Evolutionary conservation across 1,140 invertebrate species (phyloP).

Genomic region (Planococcus citri): DNA sequence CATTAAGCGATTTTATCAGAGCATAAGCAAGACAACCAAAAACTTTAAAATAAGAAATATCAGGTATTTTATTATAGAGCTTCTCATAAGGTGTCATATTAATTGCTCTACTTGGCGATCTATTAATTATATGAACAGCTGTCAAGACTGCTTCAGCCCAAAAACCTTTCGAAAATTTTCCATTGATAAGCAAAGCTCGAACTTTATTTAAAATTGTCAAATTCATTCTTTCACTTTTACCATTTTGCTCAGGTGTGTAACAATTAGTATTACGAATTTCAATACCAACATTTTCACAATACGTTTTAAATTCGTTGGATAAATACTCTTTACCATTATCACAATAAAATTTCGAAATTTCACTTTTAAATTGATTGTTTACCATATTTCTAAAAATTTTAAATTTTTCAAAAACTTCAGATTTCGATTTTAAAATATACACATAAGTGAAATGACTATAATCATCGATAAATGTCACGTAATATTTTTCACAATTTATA

Average conservation of each 20-base stretch:
- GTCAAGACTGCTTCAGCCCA: conserved; percentile 25
- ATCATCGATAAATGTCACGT: conserved; percentile 31
- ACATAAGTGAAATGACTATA: conserved; percentile 27
- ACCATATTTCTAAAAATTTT: conserved; percentile 25
- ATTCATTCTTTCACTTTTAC: conserved; percentile 31
- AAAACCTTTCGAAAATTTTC: background rate
- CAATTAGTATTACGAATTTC: conserved; percentile 28
- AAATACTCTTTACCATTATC: conserved; percentile 28
- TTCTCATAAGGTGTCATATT: conserved; percentile 27
- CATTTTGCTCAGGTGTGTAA: conserved; percentile 34
- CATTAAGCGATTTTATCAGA: conserved; percentile 25
- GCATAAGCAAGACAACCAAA: conserved; percentile 30
- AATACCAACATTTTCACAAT: conserved; percentile 30
- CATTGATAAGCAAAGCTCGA: conserved; percentile 12
- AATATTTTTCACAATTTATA: conserved; percentile 29
- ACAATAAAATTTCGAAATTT: conserved; percentile 21
- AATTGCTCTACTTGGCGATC: conserved; percentile 15
- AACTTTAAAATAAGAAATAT: conserved; percentile 29
- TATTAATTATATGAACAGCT: conserved; percentile 24
- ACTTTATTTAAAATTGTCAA: conserved; percentile 24
- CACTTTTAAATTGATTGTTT: conserved; percentile 15
- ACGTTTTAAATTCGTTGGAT: conserved; percentile 20
- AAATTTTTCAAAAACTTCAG: conserved; percentile 29
- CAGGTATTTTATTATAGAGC: conserved; percentile 26
- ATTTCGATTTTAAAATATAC: conserved; percentile 33